Conservation (phyloP, 2,888 invertebrate species). For the Conops quadrifasciatus region DNA sequence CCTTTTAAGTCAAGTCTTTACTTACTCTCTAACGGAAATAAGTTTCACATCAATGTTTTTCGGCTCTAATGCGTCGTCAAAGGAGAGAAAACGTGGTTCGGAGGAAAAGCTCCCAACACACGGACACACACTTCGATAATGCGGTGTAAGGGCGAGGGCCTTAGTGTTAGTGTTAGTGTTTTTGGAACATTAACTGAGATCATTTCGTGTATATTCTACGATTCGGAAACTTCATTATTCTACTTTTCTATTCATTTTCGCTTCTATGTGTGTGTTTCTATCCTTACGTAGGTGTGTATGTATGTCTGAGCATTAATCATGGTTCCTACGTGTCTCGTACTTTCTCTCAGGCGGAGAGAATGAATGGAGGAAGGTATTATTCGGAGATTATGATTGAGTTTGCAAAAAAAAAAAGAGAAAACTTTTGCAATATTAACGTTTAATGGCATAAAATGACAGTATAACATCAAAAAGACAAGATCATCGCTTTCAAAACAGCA, state of each 20-base stretch:
- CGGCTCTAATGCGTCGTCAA: slow-evolving; percentile 45
- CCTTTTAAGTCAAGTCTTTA: slow-evolving; percentile 4
- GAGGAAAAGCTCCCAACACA: no score
- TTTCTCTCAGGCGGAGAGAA: no score
- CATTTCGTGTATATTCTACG: neutral
- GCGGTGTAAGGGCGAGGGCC: slow-evolving; percentile 1
- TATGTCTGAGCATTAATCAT: neutral
- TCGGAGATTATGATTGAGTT: neutral
- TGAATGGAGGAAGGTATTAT: no score
- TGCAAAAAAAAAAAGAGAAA: neutral
- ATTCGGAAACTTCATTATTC: neutral
- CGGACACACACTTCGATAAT: slow-evolving; percentile 14
- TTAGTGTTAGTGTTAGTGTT: slow-evolving; percentile 3
- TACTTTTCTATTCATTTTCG: neutral
- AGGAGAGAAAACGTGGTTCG: slow-evolving; percentile 47
- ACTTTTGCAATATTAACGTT: no score
- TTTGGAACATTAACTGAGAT: neutral
- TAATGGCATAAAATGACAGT: no score
- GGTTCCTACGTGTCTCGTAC: neutral
- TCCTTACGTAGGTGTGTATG: neutral
- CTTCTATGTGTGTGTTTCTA: neutral
- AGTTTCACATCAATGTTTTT: slow-evolving; percentile 43
- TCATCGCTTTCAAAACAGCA: no score
- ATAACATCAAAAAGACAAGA: no score
- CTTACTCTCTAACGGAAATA: slow-evolving; percentile 38